Base-by-base conservation (phyloP, 2,888 invertebrate species). In the Philereme transversata region DNA sequence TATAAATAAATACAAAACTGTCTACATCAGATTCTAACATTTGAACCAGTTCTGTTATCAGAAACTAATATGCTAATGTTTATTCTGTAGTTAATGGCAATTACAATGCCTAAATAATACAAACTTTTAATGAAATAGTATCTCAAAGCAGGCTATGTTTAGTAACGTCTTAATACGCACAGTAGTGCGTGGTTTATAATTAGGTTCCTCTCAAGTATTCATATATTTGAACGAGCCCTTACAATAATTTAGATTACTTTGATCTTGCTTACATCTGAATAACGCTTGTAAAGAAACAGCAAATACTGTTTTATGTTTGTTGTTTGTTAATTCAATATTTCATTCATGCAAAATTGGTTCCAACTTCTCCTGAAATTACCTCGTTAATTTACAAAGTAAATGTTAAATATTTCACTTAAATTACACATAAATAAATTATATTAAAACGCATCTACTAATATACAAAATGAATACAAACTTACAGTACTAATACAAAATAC, bases 391-490 rank as follows among this genome's bases (percentile, higher is more conserved):
- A 67, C 69, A 74, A 78, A 74, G 67, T 71, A 73, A 74, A 78
- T 81, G 78, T 79, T 80, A 79, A 81, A 82, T 84, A 83, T 78
- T 75, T 74, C 71, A 65, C 84, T 84, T 88, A 88, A 75, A 76
- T 72, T 88, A 88, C 68, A 78, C 85, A 84, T 88, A 90, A 91
- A 91, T 92, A 89, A 92, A 88, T 89, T 89, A 90, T 87, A 88
- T 88, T 89, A 89, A 88, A 86, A 88, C 87, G 80, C 80, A 80
- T 88, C 88, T 89, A 90, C 87, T 86, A 90, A 91, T 92, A 90
- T 92, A 92, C 92, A 92, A 91, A 92, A 90, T 88, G 86, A 91
- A 89, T 90, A 90, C 83, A 90, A 86, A 81, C 89, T 90, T 91
- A 90, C 76, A 73, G 65, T 89, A 88, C 88, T 90, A 92, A 92